Percentiles rank a stretch among this genome's conserved stretches.
These are phyloP conservation scores for Acrobeloides nanus DNA, from an alignment of 2,888 invertebrate species.

Conservation along the genomic window DNA sequence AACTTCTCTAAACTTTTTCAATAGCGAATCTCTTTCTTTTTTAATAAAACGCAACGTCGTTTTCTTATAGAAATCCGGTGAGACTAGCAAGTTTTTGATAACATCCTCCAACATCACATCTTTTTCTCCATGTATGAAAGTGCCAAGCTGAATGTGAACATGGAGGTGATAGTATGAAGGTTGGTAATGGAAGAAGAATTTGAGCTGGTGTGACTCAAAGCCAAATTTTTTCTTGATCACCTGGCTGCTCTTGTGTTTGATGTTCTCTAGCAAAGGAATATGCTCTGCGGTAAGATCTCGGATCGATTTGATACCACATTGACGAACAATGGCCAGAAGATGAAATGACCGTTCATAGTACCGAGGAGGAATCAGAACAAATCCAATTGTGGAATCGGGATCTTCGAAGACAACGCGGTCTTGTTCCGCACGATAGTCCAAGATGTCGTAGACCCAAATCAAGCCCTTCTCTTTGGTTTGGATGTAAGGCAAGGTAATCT, in stretches of 20 bases:
- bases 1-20: too few species aligned
- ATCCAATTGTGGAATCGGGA: slow-evolving; percentile 70
- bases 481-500: slow-evolving; percentile 71
- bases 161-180: slow-evolving; percentile 32
- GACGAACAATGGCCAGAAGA: slow-evolving; percentile 71
- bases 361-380: slow-evolving; percentile 77
- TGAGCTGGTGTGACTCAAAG: slow-evolving; percentile 63
- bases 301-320: slow-evolving; percentile 70
- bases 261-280: slow-evolving; percentile 73
- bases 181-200: slow-evolving; percentile 31
- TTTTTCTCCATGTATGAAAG: slow-evolving; percentile 14
- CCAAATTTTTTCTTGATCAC: slow-evolving; percentile 72
- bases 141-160: slow-evolving; percentile 24
- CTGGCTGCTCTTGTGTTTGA: slow-evolving; percentile 69
- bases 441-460: slow-evolving; percentile 85
- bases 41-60: slow-evolving; percentile 71
- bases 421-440: slow-evolving; percentile 79
- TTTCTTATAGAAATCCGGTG: slow-evolving; percentile 74
- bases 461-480: slow-evolving; percentile 59
- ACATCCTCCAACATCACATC: slow-evolving; percentile 66
- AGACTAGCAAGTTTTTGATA: slow-evolving; percentile 78
- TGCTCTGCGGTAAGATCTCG: slow-evolving; percentile 73
- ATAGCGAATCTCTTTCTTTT: too few species aligned
- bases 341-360: too few species aligned
- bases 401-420: slow-evolving; percentile 81